Conservation (phyloP, 2,888 invertebrate species). For the Caenorhabditis panamensis region DNA sequence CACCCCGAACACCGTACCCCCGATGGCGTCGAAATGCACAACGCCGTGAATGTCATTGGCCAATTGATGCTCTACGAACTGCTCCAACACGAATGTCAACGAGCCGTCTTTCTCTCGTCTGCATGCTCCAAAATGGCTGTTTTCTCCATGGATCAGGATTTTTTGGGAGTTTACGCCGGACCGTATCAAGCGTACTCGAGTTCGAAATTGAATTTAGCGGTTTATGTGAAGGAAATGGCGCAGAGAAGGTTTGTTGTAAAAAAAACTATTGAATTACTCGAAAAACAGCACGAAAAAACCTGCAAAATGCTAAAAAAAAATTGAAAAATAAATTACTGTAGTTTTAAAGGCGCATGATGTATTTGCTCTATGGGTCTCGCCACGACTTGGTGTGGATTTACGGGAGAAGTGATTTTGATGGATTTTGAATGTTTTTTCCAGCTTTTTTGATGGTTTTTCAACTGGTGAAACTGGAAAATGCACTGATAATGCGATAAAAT, state of each 20-base stretch:
- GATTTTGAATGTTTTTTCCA: background rate
- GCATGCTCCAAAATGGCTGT: conserved; percentile 47
- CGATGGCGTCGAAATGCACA: conserved; percentile 59
- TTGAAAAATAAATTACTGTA: too few species aligned
- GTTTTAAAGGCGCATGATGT: too few species aligned
- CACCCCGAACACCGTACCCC: conserved; percentile 23
- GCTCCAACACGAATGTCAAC: conserved; percentile 19
- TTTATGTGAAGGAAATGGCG: conserved; percentile 62
- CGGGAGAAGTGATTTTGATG: background rate
- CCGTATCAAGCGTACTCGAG: conserved; percentile 71
- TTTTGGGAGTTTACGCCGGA: conserved; percentile 49
- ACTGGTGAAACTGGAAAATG: background rate
- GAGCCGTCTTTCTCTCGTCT: conserved; percentile 45
- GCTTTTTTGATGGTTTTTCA: background rate
- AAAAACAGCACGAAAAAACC: too few species aligned
- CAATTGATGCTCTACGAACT: conserved; percentile 51
- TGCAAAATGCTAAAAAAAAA: too few species aligned
- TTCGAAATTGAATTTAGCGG: conserved; percentile 68
- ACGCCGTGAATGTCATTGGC: conserved; percentile 59
- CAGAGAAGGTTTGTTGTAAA: too few species aligned
- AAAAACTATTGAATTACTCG: too few species aligned
- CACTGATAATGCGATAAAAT: background rate
- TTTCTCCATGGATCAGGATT: conserved; percentile 1
- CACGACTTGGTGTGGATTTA: too few species aligned
- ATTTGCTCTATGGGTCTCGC: too few species aligned